These are phyloP conservation scores for Acanthisitta chloris DNA, from an alignment of 2,113 vertebrate species.

Conservation along the genomic window DNA sequence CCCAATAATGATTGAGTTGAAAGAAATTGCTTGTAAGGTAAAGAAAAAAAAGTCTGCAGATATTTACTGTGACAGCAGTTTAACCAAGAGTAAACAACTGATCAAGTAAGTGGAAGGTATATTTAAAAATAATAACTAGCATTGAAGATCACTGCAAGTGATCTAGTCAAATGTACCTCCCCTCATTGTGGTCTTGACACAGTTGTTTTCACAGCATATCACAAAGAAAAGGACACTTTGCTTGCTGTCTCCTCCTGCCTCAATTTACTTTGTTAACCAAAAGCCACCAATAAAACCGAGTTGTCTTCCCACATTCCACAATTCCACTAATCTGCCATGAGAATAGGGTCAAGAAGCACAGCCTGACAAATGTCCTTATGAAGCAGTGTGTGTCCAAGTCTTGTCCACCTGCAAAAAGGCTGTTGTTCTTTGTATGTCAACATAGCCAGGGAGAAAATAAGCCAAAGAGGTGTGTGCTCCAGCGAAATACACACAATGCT, in stretches of 20 bases:
- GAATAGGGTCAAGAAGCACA: not conserved
- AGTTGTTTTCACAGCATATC: rapidly evolving
- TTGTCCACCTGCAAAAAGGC: not conserved
- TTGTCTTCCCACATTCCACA: not conserved
- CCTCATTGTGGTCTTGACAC: not conserved
- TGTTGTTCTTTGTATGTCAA: not conserved
- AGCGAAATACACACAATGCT: not conserved
- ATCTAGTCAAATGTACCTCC: not conserved
- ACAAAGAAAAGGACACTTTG: not conserved
- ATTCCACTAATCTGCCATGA: not conserved
- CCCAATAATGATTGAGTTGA: not conserved
- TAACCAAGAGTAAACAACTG: not conserved
- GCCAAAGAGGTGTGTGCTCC: not conserved
- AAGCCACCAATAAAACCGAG: not conserved
- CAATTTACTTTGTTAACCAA: not conserved
- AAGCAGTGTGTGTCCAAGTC: not conserved
- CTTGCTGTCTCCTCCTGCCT: not conserved
- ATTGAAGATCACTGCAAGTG: not conserved
- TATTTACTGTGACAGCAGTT: not conserved
- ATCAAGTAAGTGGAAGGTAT: not conserved
- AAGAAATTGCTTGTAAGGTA: not conserved
- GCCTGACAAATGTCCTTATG: not conserved
- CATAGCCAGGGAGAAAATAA: not conserved
- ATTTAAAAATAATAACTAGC: not conserved
- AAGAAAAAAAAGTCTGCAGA: not conserved